Conservation (phyloP, 2,888 invertebrate species). For the Acanthopleura granulata region DNA sequence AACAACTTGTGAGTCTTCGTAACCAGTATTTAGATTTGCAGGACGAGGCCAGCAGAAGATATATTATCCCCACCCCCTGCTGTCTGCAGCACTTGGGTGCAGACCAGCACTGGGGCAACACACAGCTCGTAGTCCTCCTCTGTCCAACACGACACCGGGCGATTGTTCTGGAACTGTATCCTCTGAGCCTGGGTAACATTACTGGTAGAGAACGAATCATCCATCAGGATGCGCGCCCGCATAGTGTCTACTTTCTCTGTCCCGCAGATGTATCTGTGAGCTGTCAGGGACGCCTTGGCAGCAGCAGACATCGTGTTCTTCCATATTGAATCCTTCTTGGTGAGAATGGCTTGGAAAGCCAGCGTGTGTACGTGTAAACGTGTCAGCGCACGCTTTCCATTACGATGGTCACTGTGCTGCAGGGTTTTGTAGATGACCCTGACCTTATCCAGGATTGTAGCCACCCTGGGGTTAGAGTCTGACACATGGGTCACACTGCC, state of each 20-base stretch:
- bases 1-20: too few relatives aligned
- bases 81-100: conserved; percentile 84
- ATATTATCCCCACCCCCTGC: conserved; percentile 91
- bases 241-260: conserved; percentile 73
- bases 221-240: conserved; percentile 79
- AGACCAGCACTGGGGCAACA: conserved; percentile 86
- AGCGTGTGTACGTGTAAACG: conserved; percentile 88
- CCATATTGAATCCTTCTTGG: conserved; percentile 78
- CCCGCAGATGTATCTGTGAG: conserved; percentile 86
- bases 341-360: conserved; percentile 88
- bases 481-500: conserved; percentile 82
- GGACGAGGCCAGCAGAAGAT: conserved; percentile 85
- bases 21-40: conserved; percentile 62
- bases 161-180: conserved; percentile 77
- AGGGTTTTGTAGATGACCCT: conserved; percentile 75
- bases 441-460: conserved; percentile 86
- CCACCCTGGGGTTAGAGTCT: conserved; percentile 84
- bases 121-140: conserved; percentile 80
- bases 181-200: conserved; percentile 72
- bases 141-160: conserved; percentile 87
- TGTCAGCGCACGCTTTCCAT: conserved; percentile 76
- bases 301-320: conserved; percentile 83
- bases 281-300: conserved; percentile 86
- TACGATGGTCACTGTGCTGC: conserved; percentile 33
- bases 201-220: conserved; percentile 86